Conservation (phyloP, 2,888 invertebrate genomes). For the Ligdia adustata region DNA sequence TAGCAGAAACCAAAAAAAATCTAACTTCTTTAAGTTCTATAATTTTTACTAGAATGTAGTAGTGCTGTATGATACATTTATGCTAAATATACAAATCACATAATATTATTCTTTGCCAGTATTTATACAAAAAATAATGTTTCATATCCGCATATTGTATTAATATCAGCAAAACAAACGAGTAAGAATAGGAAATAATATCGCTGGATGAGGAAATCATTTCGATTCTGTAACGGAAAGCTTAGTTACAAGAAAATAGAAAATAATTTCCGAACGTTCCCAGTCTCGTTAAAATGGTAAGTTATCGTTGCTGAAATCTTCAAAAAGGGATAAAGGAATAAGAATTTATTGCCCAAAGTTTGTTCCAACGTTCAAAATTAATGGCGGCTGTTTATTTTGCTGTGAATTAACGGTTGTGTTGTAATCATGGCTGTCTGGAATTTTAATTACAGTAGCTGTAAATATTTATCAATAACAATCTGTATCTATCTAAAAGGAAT, state of each 20-base stretch:
- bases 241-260: conserved; percentile 1
- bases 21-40: too few species aligned
- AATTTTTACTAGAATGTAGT: too few species aligned
- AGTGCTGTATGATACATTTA: too few species aligned
- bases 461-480: too few species aligned
- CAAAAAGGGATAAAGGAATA: conserved; percentile 19
- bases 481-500: too few species aligned
- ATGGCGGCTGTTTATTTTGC: conserved; percentile 3
- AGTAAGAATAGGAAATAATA: not conserved
- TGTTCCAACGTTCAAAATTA: conserved; percentile 2
- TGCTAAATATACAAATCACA: too few species aligned
- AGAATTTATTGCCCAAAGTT: conserved; percentile 8
- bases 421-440: not conserved
- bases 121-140: too few species aligned
- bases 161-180: too few species aligned
- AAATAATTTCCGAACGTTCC: conserved; percentile 2
- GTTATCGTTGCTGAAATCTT: conserved; percentile 20
- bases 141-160: too few species aligned
- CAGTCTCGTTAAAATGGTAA: conserved; percentile 6
- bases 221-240: not conserved
- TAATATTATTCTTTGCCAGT: too few species aligned
- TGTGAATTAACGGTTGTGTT: not conserved
- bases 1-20: too few species aligned
- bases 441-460: too few species aligned
- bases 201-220: not conserved